Conservation (phyloP, 2,797 vertebrate species). For the Megaceryle alcyon region DNA sequence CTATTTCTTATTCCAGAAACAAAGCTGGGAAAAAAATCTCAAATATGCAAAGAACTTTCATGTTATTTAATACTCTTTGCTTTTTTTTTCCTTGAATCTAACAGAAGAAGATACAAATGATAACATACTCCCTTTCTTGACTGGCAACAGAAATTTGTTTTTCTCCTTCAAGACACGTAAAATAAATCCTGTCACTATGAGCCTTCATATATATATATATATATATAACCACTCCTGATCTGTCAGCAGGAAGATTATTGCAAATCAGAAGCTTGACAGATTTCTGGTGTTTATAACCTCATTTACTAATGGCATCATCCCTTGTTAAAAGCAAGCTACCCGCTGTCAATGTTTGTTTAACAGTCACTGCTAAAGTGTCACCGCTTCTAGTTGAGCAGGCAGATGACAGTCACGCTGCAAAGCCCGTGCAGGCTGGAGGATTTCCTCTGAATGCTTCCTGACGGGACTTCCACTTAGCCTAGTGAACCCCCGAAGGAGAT, state of each 20-base stretch:
- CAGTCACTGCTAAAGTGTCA: background rate
- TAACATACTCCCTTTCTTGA: background rate
- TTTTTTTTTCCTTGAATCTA: background rate
- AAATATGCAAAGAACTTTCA: background rate
- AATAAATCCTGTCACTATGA: conserved; percentile 10
- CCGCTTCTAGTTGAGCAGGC: background rate
- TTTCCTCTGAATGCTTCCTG: background rate
- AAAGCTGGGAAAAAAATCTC: background rate
- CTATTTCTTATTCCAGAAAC: background rate
- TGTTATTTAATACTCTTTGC: background rate
- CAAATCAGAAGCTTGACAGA: conserved; percentile 25
- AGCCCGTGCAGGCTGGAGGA: background rate
- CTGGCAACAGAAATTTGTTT: background rate
- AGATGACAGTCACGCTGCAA: background rate
- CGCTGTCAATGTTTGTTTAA: background rate
- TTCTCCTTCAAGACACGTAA: background rate
- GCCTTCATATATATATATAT: background rate
- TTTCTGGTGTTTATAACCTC: conserved; percentile 29
- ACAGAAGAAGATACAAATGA: background rate
- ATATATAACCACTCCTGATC: background rate
- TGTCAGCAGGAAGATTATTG: conserved; percentile 1
- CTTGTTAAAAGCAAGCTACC: background rate
- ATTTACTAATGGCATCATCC: conserved; percentile 21
- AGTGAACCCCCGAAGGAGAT: background rate
- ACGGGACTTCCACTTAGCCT: background rate